Evolutionary conservation across 2,113 vertebrate species (phyloP).

Genomic region (Crotophaga sulcirostris): DNA sequence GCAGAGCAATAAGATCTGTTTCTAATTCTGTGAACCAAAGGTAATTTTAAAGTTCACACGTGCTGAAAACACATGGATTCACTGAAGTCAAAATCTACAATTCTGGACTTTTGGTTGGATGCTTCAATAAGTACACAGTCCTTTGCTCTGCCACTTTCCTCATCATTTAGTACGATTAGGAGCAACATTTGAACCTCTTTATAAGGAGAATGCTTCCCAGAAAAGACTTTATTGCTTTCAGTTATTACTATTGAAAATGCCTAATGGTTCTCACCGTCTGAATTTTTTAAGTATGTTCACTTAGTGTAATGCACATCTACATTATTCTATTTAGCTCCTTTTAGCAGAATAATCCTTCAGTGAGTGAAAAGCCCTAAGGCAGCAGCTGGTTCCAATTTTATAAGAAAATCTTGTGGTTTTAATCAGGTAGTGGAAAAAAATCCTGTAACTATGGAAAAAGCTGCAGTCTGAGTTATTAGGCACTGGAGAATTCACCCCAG

Average conservation of each 20-base stretch:
- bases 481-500: not conserved
- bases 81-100: not conserved
- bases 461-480: not conserved
- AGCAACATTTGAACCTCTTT: not conserved
- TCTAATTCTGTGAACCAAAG: not conserved
- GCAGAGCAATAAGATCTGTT: not conserved
- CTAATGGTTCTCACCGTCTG: constrained; percentile 21
- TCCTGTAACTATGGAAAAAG: not conserved
- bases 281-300: constrained; percentile 47
- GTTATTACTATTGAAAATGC: constrained; percentile 12
- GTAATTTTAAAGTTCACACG: not conserved
- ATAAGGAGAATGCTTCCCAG: not conserved
- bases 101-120: not conserved
- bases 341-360: constrained; percentile 26
- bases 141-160: not conserved
- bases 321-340: constrained; percentile 23
- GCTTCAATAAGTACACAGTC: not conserved
- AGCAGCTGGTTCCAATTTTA: constrained; percentile 29
- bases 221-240: constrained; percentile 20
- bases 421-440: not conserved
- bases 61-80: not conserved
- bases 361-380: constrained; percentile 21
- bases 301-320: not conserved
- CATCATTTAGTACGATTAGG: not conserved
- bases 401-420: constrained; percentile 20